Conservation (phyloP, 2,113 vertebrate species). For the Phycodurus eques region DNA sequence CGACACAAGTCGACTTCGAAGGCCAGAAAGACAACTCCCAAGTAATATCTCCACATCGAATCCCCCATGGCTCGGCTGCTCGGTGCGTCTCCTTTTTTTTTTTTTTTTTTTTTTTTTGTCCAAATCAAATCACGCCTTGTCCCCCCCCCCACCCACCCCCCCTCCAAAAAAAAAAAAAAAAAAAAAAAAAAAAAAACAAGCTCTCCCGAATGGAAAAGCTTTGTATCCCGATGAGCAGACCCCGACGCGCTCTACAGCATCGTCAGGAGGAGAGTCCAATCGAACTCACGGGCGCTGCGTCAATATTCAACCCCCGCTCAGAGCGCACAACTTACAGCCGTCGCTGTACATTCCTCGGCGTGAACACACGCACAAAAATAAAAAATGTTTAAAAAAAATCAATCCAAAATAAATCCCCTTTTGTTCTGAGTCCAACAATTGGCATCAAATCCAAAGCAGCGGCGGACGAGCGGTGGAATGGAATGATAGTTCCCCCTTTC, state of each 20-base stretch:
- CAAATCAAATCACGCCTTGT: constrained; percentile 15
- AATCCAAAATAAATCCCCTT: constrained; percentile 63
- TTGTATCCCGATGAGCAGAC: constrained; percentile 55
- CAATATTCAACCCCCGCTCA: constrained; percentile 49
- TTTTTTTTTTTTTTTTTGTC: constrained; percentile 23
- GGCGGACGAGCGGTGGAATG: constrained; percentile 28
- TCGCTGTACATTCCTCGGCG: constrained; percentile 64
- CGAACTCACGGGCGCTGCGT: constrained; percentile 51
- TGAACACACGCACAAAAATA: background rate
- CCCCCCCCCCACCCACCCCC: constrained; percentile 1
- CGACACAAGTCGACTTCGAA: constrained; percentile 88
- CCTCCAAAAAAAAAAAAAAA: too few species aligned
- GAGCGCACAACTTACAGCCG: constrained; percentile 33
- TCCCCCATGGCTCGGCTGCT: constrained; percentile 76
- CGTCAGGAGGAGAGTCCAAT: constrained; percentile 27
- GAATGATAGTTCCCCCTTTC: constrained; percentile 54
- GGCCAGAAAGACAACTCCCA: constrained; percentile 88
- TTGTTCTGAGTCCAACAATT: constrained; percentile 45
- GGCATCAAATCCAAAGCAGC: constrained; percentile 54
- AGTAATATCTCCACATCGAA: constrained; percentile 91
- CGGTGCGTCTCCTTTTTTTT: constrained; percentile 38
- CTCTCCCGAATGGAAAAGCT: constrained; percentile 22
- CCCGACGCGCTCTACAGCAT: constrained; percentile 40
- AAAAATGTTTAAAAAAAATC: constrained; percentile 34
- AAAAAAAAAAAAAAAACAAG: constrained; percentile 1